Evolutionary conservation across 2,797 vertebrate species (phyloP).

Genomic region (Emydoidea blandingii): DNA sequence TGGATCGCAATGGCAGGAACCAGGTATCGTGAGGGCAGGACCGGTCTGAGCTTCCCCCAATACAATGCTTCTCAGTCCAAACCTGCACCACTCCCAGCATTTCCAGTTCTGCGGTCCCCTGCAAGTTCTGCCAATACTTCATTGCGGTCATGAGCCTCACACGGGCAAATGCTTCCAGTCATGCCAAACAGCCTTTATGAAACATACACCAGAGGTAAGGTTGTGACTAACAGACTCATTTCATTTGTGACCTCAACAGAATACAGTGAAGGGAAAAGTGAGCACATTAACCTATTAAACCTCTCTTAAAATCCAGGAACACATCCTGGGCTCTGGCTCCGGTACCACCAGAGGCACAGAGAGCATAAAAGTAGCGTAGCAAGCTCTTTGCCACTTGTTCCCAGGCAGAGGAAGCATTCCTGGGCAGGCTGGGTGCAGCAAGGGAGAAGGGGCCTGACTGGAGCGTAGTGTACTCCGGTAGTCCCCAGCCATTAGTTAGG

Average conservation of each 20-base stretch:
- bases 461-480: rapidly evolving
- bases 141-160: background rate
- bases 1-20: background rate
- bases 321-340: rapidly evolving
- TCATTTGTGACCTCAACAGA: background rate
- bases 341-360: background rate
- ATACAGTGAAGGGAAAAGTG: background rate
- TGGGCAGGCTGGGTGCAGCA: background rate
- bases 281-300: background rate
- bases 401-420: rapidly evolving
- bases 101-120: background rate
- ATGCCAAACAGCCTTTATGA: background rate
- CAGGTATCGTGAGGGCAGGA: background rate
- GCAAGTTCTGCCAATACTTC: background rate
- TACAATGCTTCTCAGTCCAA: background rate
- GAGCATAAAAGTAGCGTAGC: background rate
- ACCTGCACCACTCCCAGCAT: background rate
- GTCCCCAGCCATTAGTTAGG: background rate
- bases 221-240: rapidly evolving
- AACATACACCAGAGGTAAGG: background rate
- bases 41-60: background rate
- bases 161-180: background rate
- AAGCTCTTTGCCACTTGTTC: background rate
- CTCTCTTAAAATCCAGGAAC: rapidly evolving
- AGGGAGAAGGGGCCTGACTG: rapidly evolving